Conservation (phyloP, 2,797 vertebrate genomes). For the Fistularia tabacaria region DNA sequence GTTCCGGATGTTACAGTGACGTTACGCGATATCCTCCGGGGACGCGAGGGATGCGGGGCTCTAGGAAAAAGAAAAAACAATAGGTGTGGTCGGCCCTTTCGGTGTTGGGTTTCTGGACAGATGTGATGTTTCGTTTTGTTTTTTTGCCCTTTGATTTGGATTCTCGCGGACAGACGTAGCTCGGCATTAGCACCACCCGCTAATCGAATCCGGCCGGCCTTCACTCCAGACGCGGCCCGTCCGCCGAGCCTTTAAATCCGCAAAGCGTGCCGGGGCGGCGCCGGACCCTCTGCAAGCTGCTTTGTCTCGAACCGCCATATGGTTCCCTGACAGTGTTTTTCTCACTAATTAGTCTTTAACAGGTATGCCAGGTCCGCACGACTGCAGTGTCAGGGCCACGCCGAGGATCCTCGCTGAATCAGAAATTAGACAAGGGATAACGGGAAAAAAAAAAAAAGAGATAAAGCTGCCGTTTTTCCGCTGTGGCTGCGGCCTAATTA, state of each 20-base stretch:
- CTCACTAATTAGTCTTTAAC: conserved; percentile 82
- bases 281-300: conserved; percentile 74
- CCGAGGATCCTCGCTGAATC: conserved; percentile 55
- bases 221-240: no score
- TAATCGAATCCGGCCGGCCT: no score
- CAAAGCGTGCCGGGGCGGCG: conserved; percentile 46
- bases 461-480: conserved; percentile 3
- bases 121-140: neutral
- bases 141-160: neutral
- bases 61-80: neutral
- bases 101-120: no score
- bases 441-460: conserved; percentile 30
- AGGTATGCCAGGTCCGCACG: conserved; percentile 76
- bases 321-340: conserved; percentile 80
- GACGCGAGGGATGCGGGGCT: no score
- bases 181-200: no score
- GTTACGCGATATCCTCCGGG: no score
- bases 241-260: no score
- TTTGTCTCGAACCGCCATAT: conserved; percentile 68
- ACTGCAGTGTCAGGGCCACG: conserved; percentile 72
- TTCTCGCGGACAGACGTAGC: no score
- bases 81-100: no score
- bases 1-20: no score
- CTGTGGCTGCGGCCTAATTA: neutral
- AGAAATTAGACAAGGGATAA: conserved; percentile 37